These are phyloP conservation scores for Anthoptus insignis DNA, from an alignment of 2,888 invertebrate species.

Conservation along the genomic window DNA sequence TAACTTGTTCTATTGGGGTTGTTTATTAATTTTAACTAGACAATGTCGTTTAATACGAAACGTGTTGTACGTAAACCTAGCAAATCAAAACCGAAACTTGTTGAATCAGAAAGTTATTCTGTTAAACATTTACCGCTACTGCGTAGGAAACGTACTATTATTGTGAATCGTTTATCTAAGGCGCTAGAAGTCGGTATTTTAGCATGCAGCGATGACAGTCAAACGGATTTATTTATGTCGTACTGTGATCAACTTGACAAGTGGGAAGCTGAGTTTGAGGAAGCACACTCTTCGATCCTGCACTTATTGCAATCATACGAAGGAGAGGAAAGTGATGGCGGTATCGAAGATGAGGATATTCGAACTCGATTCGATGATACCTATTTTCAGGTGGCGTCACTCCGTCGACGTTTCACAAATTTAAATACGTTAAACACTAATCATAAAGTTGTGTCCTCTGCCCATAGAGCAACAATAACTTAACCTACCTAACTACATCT, in stretches of 20 bases:
- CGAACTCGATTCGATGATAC: not conserved
- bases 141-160: constrained; percentile 7
- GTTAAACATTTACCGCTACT: constrained; percentile 8
- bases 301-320: not conserved
- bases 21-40: not conserved
- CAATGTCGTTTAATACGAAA: constrained; percentile 1
- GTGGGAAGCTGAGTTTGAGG: not conserved
- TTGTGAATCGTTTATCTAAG: constrained; percentile 13
- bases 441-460: no score
- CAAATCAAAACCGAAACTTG: not conserved
- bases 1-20: not conserved
- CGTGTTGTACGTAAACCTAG: not conserved
- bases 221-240: not conserved
- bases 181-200: not conserved
- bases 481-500: no score
- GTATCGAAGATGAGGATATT: not conserved
- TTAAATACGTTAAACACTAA: not conserved
- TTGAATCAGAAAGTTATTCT: not conserved
- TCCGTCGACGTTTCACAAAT: not conserved
- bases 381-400: not conserved
- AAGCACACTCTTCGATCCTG: not conserved
- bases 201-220: not conserved
- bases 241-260: not conserved
- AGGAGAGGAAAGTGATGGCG: not conserved
- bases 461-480: no score